Evolutionary conservation across 2,797 vertebrate species (phyloP), one percentile per base, ranked within the genome.

Genomic region (Steatocranus sp.): DNA sequence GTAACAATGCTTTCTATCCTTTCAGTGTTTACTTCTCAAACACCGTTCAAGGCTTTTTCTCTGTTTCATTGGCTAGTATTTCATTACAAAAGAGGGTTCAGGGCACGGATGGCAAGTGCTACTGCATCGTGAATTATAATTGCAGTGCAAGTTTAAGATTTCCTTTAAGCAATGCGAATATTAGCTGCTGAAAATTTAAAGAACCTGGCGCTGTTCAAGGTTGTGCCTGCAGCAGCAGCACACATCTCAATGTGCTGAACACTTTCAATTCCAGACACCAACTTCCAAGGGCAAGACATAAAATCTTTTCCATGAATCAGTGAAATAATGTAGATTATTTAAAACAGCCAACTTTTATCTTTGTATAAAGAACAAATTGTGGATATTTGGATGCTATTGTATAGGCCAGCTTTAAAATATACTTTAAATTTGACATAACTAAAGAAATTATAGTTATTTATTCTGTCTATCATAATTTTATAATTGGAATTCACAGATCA

Each of bases 161-260:
- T 90, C 68, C 79, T 81, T 80, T 30, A 78, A 88, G 86, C 75
- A 61, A 51, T 36, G 30, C 41, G 76, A 87, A 86, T 85, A 87
- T 83, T 79, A 79, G 74, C 70, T 79, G 41, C 41, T 90, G 34
- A 88, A 89, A 87, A 77, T 73, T 66, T 56, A 82, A 89, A 89
- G 61, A 81, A 73, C 17, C 41, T 73, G 34, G 56, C 81, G 38
- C 50, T 85, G 46, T 79, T 83, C 83, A 87, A 86, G 88, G 87
- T 58, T 86, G 81, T 8, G 32, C 83, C 74, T 51, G 58, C 84
- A 58, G 78, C 77, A 75, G 74, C 58, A 63, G 68, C 85, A 79
- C 49, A 12, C 25, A 61, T 49, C 79, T 76, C 82, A 83, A 79
- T 82, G 75, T 87, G 54, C 41, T 17, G 10, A 27, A 74, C 27